Percentiles rank a stretch among this genome's conserved stretches.
phyloP scores from a whole-genome alignment of 2,113 vertebrate genomes.

The Megaceryle torquata region DNA sequence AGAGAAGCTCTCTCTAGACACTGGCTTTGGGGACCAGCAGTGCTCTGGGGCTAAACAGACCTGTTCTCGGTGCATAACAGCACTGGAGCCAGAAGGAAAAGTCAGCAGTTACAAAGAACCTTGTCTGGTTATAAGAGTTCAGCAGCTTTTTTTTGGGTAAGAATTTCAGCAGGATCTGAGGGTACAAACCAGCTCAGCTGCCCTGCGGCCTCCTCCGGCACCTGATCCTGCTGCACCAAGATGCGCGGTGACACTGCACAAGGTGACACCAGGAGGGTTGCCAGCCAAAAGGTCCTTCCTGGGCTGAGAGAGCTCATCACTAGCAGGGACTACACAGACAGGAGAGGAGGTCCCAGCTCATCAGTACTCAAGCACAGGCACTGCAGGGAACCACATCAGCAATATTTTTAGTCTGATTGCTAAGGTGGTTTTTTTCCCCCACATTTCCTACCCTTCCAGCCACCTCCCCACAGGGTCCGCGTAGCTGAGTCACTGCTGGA shows the following conservation, averaged over 20 bases:
- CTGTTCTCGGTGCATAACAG: rapidly evolving
- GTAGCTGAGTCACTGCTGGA: conserved; percentile 75
- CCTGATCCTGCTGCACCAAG: neutral
- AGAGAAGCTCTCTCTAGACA: neutral
- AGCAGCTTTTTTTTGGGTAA: neutral
- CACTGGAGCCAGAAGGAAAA: neutral
- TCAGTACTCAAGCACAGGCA: conserved; percentile 51
- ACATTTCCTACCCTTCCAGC: conserved; percentile 66
- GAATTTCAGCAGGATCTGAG: rapidly evolving
- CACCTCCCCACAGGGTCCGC: conserved; percentile 55
- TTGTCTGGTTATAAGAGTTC: neutral
- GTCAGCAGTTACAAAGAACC: neutral
- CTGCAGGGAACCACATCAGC: conserved; percentile 70
- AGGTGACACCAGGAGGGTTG: conserved; percentile 25
- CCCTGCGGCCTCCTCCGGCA: rapidly evolving
- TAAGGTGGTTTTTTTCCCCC: neutral
- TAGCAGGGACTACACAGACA: neutral
- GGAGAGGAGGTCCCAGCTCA: conserved; percentile 41
- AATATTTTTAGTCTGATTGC: conserved; percentile 74
- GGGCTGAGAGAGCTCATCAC: rapidly evolving
- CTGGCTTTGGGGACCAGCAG: neutral
- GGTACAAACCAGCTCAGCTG: rapidly evolving
- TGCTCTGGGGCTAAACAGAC: neutral
- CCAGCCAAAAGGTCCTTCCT: neutral
- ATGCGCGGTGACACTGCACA: neutral